Base-by-base conservation (phyloP, 2,113 vertebrate species). In the Nanorana parkeri region DNA sequence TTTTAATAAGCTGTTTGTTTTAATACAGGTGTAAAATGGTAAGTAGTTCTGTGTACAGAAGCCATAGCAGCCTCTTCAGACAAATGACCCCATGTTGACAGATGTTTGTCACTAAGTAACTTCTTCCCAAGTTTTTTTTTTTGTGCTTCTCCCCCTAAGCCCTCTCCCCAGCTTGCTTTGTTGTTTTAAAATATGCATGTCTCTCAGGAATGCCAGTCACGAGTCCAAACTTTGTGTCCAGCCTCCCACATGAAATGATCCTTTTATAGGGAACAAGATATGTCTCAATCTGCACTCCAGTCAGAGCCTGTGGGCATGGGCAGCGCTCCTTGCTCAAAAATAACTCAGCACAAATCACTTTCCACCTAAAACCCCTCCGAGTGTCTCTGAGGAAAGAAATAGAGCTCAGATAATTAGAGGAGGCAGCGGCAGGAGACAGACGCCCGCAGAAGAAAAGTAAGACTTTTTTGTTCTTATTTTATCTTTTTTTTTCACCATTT, bases 111-210 rank as follows among this genome's bases (percentile, higher is more conserved):
- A 95, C 92, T 96, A 95, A 94, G 93, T 95, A 95, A 96, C 95
- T 96, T 96, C 92, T 96, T 92, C 93, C 91, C 92, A 93, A 95
- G 91, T 91, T 92, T 36, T 36, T 36, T 36, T 91, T 92, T 90
- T 86, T 86, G 78, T 71, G 85, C 86, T 87, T 87, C 89, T 90
- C 88, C 88, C 84, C 88, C 91, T 88, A 91, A 92, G 90, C 93
- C 92, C 93, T 94, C 93, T 95, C 94, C 95, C 92, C 92, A 92
- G 94, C 94, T 93, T 90, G 95, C 97, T 97, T 98, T 98, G 96
- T 98, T 98, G 94, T 95, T 96, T 96, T 98, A 97, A 99, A 98
- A 97, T 99, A 99, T 98, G 97, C 97, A 96, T 95, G 97, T 98
- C 96, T 96, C 95, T 96, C 96, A 95, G 95, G 96, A 97, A 99